Evolutionary conservation across 2,888 invertebrate genomes (phyloP).

Genomic region (Sphinx pinastri): DNA sequence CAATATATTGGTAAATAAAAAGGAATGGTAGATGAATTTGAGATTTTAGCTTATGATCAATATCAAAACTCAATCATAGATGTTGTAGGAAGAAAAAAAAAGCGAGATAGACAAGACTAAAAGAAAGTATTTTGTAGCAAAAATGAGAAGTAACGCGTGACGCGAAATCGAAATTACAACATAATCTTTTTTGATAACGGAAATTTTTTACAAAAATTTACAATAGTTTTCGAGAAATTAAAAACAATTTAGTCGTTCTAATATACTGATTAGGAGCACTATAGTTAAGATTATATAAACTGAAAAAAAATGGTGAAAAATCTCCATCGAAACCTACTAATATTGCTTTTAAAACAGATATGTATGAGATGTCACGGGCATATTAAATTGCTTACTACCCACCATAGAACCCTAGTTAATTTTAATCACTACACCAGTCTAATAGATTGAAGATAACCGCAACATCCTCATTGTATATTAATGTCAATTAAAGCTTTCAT

Average conservation of each 20-base stretch:
- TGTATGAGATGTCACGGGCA: slow-evolving; percentile 7
- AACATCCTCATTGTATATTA: slow-evolving; percentile 25
- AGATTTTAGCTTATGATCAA: too few relatives aligned
- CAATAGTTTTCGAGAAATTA: background rate
- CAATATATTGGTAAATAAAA: background rate
- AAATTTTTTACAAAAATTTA: background rate
- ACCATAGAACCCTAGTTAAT: background rate
- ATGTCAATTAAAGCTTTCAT: slow-evolving; percentile 47
- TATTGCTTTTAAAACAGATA: slow-evolving; percentile 30
- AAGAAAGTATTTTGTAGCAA: background rate
- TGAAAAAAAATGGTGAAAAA: slow-evolving; percentile 14
- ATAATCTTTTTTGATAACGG: background rate
- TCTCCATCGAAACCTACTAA: slow-evolving; percentile 28
- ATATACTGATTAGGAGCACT: background rate
- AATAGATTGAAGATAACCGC: slow-evolving; percentile 20
- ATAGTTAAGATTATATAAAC: background rate
- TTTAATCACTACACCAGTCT: background rate
- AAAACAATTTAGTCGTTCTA: background rate
- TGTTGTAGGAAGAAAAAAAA: background rate
- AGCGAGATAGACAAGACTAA: background rate
- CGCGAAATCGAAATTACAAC: background rate
- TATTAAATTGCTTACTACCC: background rate
- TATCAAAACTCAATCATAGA: background rate
- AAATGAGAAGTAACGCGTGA: background rate
- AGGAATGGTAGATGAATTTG: background rate